Evolutionary conservation across 2,888 invertebrate species (phyloP).

Genomic region (Pristionchus entomophagus): DNA sequence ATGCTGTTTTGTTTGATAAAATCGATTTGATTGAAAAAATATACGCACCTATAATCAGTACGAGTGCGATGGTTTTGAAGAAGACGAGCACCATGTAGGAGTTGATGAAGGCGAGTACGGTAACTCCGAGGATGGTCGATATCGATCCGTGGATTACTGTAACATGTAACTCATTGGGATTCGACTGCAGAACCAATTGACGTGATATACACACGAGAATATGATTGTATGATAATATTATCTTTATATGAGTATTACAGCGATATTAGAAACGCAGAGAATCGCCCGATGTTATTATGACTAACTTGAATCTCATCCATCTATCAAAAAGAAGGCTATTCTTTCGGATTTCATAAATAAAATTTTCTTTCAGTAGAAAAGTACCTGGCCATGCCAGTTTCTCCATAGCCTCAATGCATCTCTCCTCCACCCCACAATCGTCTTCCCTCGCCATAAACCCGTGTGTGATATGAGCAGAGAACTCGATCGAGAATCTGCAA

Average conservation of each 20-base stretch:
- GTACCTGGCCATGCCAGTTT: conserved; percentile 75
- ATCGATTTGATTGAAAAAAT: not conserved
- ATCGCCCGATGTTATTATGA: too few species aligned
- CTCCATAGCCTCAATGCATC: conserved; percentile 74
- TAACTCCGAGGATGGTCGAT: conserved; percentile 91
- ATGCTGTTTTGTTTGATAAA: not conserved
- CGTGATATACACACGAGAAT: too few species aligned
- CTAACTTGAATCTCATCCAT: too few species aligned
- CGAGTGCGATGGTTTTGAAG: conserved; percentile 96
- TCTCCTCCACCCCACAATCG: conserved; percentile 82
- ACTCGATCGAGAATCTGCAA: conserved; percentile 83
- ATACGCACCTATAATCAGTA: conserved; percentile 77
- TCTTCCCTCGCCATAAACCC: conserved; percentile 85
- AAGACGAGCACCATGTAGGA: conserved; percentile 90
- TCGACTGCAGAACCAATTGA: too few species aligned
- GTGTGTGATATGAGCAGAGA: conserved; percentile 94
- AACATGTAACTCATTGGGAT: too few species aligned
- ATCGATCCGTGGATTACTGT: conserved; percentile 88
- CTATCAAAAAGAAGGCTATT: too few species aligned
- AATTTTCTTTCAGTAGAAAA: too few species aligned
- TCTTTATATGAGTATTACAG: too few species aligned
- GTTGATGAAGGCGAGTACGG: conserved; percentile 89
- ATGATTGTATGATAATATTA: too few species aligned
- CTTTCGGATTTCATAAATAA: too few species aligned
- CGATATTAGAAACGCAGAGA: too few species aligned